Evolutionary conservation across 2,797 vertebrate genomes (phyloP), one percentile per base, ranked within the genome.

Genomic region (Sebastiscus albofasciatus): DNA sequence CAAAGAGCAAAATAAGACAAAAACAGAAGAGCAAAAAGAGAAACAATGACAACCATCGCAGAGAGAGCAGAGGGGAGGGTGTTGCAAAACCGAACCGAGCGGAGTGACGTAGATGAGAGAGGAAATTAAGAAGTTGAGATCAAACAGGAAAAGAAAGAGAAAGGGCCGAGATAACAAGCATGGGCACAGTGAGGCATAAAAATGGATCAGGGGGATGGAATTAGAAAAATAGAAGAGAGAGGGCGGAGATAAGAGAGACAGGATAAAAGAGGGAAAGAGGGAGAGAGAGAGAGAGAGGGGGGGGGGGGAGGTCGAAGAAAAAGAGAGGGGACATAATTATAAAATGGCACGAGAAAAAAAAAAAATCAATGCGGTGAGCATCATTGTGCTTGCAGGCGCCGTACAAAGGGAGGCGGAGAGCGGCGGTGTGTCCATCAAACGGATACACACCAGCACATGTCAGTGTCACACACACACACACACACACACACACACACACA

Each of bases 81-180:
- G 56, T 26, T 4, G 34, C 13, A 58, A 81, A 82, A 67, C 2
- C 36, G 81, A 90, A 89, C 64, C 8, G 58, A 87, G 83, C 33
- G 2, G 52, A 78, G 82, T 83, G 90, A 91, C 82, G 71, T 81
- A 84, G 86, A 92, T 74, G 87, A 89, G 88, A 90, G 83, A 90
- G 87, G 93, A 93, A 94, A 95, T 93, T 88, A 93, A 92, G 91
- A 94, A 92, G 91, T 92, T 88, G 89, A 92, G 93, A 94, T 91
- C 89, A 94, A 92, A 90, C 72, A 76, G 82, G 77, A 29, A 80
- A 84, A 85, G 87, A 84, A 56, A 71, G 71, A 77, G 80, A 88
- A 86, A 77, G 76, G 87, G 76, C 80, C 36, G 65, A 88, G 90
- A 95, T 95, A 94, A 94, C 90, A 89, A 93, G 91, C 86, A 84